These are phyloP conservation scores for Meteorus sp. DNA, from an alignment of 1,140 invertebrate species.

Conservation along the genomic window DNA sequence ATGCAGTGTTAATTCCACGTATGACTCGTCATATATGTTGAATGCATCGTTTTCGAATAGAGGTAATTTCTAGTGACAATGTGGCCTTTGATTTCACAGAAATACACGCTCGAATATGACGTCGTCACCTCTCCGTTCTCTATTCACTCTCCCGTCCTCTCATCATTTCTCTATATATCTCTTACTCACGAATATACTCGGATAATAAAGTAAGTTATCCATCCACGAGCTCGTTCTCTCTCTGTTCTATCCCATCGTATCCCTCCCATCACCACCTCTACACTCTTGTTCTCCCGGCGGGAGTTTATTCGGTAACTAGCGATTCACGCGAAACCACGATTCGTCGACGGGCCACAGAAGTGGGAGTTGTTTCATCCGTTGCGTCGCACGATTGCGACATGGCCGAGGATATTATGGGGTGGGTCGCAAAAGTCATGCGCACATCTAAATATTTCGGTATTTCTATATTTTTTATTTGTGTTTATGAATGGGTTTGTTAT, in stretches of 20 bases:
- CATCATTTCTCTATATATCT: too few relatives aligned
- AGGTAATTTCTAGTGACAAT: slow-evolving; percentile 59
- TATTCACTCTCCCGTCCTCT: background rate
- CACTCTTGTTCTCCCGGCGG: slow-evolving; percentile 31
- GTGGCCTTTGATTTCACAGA: slow-evolving; percentile 59
- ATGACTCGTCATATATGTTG: slow-evolving; percentile 41
- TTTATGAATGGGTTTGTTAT: background rate
- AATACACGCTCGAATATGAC: slow-evolving; percentile 47
- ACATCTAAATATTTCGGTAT: background rate
- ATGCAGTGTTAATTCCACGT: slow-evolving; percentile 57
- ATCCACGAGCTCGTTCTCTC: background rate
- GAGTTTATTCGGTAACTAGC: slow-evolving; percentile 49
- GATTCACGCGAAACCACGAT: slow-evolving; percentile 47
- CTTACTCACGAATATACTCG: too few relatives aligned
- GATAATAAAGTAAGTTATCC: slow-evolving; percentile 27
- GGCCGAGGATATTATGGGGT: background rate
- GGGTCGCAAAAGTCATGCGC: background rate
- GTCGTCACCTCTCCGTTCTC: slow-evolving; percentile 11
- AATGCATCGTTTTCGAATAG: slow-evolving; percentile 60
- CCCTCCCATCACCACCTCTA: too few relatives aligned
- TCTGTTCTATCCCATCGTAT: too few relatives aligned
- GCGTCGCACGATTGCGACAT: slow-evolving; percentile 14
- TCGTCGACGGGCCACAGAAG: slow-evolving; percentile 25
- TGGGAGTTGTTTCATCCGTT: slow-evolving; percentile 20
- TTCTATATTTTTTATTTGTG: background rate